These are phyloP conservation scores for Suncus etruscus DNA, from an alignment of 2,113 vertebrate species.

Conservation along the genomic window DNA sequence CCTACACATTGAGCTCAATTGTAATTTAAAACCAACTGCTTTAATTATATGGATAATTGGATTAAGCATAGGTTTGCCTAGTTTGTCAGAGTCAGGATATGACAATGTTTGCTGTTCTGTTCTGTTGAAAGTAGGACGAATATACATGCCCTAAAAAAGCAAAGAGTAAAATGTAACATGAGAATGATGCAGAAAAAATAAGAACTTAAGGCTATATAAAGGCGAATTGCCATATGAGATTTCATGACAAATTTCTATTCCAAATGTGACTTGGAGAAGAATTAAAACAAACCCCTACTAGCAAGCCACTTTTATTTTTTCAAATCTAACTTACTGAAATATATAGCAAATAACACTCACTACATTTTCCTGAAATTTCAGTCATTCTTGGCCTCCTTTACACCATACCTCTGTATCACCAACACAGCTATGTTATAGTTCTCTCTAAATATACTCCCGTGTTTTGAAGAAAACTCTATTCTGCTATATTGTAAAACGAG, in stretches of 20 bases:
- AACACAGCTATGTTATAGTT: background rate
- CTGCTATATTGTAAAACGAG: conserved; percentile 3
- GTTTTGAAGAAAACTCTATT: background rate
- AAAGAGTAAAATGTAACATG: background rate
- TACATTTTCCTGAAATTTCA: background rate
- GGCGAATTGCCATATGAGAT: conserved; percentile 53
- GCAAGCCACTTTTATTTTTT: conserved; percentile 1
- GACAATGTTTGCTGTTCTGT: conserved; percentile 72
- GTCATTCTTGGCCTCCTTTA: background rate
- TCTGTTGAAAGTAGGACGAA: conserved; percentile 53
- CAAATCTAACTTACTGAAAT: background rate
- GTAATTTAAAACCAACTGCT: conserved; percentile 81
- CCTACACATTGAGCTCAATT: conserved; percentile 75
- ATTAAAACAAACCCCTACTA: conserved; percentile 2
- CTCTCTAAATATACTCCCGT: conserved; percentile 9
- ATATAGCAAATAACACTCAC: background rate
- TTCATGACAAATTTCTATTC: conserved; percentile 46
- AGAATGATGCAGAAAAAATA: conserved; percentile 67
- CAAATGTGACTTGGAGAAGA: conserved; percentile 50
- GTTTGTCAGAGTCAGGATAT: conserved; percentile 72
- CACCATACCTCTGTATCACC: background rate
- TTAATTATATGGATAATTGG: conserved; percentile 84
- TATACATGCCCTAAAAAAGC: background rate
- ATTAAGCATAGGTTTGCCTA: conserved; percentile 74
- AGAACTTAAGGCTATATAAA: conserved; percentile 59